Percentiles rank a stretch among this genome's conserved stretches.
phyloP scores from a whole-genome alignment of 2,797 vertebrate species.

The Gallirallus australis region DNA sequence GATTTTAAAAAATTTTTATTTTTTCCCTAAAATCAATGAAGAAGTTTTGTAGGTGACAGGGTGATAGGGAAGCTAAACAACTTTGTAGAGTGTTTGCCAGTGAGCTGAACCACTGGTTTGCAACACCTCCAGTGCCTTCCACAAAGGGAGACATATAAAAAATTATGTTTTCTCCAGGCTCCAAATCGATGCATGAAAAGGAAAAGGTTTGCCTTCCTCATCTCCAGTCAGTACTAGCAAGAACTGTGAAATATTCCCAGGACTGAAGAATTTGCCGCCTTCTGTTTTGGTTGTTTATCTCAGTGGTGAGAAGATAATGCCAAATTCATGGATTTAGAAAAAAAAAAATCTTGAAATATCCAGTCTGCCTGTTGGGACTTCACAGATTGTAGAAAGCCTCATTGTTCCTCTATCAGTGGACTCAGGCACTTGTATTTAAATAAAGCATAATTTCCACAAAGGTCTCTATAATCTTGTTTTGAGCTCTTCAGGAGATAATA shows the following conservation, averaged over 20 bases:
- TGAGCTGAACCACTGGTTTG: neutral
- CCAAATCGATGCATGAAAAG: neutral
- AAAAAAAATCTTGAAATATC: neutral
- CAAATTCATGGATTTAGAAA: neutral
- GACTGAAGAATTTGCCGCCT: neutral
- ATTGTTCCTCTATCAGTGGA: neutral
- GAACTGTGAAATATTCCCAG: neutral
- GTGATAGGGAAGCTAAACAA: neutral
- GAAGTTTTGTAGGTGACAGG: neutral
- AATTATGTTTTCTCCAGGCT: neutral
- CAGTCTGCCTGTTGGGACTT: neutral
- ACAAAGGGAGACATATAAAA: neutral
- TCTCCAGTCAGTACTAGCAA: neutral
- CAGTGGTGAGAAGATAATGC: neutral
- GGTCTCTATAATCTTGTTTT: neutral
- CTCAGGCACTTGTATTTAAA: neutral
- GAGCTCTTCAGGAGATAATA: neutral
- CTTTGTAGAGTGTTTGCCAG: neutral
- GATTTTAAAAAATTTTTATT: too few relatives aligned
- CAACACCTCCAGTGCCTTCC: neutral
- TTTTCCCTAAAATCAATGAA: neutral
- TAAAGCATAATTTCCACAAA: neutral
- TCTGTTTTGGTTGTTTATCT: neutral
- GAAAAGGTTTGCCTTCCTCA: neutral
- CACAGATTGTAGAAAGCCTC: neutral